Conservation (phyloP, 64 coral and sea anemone species). For the Orbicella faveolata region DNA sequence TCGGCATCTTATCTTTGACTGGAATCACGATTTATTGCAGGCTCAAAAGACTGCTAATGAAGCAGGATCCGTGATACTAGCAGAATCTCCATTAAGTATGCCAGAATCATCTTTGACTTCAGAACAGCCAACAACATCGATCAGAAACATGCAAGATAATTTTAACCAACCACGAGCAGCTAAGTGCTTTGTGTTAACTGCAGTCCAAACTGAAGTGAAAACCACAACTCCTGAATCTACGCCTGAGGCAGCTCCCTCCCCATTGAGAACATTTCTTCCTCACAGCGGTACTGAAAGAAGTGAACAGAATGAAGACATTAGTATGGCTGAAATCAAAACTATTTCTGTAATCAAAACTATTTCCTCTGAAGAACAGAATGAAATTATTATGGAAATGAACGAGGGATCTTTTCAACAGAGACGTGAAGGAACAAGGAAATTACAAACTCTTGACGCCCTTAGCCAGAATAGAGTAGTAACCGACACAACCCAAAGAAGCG, state of each 20-base stretch:
- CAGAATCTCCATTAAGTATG: not conserved
- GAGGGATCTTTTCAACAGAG: not conserved
- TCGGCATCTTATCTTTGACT: no score
- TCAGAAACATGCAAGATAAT: not conserved
- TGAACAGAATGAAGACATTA: not conserved
- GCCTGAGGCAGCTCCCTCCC: no score
- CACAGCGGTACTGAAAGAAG: not conserved
- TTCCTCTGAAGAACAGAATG: not conserved
- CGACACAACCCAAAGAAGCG: not conserved
- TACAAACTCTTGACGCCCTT: not conserved
- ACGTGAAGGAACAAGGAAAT: not conserved
- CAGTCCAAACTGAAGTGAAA: not conserved
- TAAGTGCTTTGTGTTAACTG: not conserved
- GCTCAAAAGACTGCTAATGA: not conserved
- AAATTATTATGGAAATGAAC: not conserved
- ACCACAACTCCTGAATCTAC: not conserved
- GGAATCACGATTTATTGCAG: not conserved
- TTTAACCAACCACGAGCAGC: not conserved
- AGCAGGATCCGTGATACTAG: not conserved
- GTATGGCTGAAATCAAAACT: not conserved
- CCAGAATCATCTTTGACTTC: not conserved
- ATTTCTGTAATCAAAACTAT: not conserved
- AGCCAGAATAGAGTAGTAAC: not conserved
- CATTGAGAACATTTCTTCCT: not conserved
- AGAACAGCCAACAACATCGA: not conserved